A percentile compares a stretch with the other conserved stretches of the same genome.
phyloP scores from a whole-genome alignment of 2,113 vertebrate genomes.

The Podilymbus podiceps region DNA sequence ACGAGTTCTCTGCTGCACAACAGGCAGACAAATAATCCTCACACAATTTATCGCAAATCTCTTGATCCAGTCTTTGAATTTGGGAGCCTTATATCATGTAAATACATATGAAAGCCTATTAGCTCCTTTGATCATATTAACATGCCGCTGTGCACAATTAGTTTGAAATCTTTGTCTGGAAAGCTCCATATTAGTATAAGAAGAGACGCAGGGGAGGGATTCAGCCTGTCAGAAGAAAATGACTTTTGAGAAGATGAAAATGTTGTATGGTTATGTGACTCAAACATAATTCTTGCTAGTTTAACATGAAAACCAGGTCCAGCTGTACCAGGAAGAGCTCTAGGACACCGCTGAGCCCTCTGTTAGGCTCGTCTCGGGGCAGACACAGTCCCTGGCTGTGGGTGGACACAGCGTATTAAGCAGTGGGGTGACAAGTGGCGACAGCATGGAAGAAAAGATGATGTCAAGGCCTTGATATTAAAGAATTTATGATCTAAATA shows the following conservation, averaged over 20 bases:
- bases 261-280: not conserved
- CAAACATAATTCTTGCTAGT: not conserved
- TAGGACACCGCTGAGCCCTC: not conserved
- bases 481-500: not conserved
- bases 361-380: not conserved
- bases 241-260: not conserved
- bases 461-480: not conserved
- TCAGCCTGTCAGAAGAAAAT: slow-evolving; percentile 13
- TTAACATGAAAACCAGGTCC: not conserved
- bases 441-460: not conserved
- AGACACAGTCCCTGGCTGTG: not conserved
- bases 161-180: slow-evolving; percentile 41
- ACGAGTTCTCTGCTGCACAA: not conserved
- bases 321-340: not conserved
- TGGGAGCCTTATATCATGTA: not conserved
- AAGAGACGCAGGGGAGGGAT: not conserved
- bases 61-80: slow-evolving; percentile 23
- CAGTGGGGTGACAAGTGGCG: not conserved
- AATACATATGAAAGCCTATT: slow-evolving; percentile 32
- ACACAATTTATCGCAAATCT: not conserved
- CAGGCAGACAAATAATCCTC: not conserved
- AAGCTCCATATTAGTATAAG: not conserved
- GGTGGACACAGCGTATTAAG: not conserved
- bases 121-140: slow-evolving; percentile 49
- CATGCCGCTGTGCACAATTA: slow-evolving; percentile 17